phyloP scores from a whole-genome alignment of 2,797 vertebrate species.

The Notolepis coatsorum region DNA sequence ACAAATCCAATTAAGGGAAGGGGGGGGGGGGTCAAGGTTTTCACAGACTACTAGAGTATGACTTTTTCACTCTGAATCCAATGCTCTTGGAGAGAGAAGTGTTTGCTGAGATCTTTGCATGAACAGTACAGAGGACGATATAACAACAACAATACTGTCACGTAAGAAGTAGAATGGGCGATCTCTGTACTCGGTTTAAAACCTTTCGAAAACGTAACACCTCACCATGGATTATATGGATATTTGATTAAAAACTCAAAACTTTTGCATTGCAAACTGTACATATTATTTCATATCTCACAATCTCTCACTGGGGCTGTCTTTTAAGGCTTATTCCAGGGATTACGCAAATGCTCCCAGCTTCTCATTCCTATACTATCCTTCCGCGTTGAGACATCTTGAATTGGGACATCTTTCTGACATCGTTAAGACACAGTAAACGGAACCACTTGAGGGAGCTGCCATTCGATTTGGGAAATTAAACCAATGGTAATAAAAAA shows the following conservation, averaged over 20 bases:
- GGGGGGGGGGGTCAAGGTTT: slow-evolving; percentile 51
- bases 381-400: slow-evolving; percentile 54
- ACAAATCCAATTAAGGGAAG: slow-evolving; percentile 70
- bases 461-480: slow-evolving; percentile 63
- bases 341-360: slow-evolving; percentile 69
- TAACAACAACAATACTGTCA: slow-evolving; percentile 79
- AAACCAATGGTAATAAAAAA: slow-evolving; percentile 43
- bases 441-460: slow-evolving; percentile 67
- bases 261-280: slow-evolving; percentile 74
- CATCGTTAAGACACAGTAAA: slow-evolving; percentile 65
- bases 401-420: slow-evolving; percentile 66
- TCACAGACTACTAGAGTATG: slow-evolving; percentile 67
- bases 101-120: slow-evolving; percentile 67
- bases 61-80: slow-evolving; percentile 67
- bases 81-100: slow-evolving; percentile 71
- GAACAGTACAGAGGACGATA: slow-evolving; percentile 70
- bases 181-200: slow-evolving; percentile 57
- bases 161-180: slow-evolving; percentile 63
- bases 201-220: slow-evolving; percentile 61
- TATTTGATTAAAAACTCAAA: slow-evolving; percentile 70
- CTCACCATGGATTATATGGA: slow-evolving; percentile 58
- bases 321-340: slow-evolving; percentile 62
- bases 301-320: slow-evolving; percentile 59
- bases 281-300: slow-evolving; percentile 66
- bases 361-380: slow-evolving; percentile 51